A percentile compares a stretch with the other conserved stretches of the same genome.
Conservation (phyloP, 1,140 invertebrate genomes). For the Achatina immaculata region DNA sequence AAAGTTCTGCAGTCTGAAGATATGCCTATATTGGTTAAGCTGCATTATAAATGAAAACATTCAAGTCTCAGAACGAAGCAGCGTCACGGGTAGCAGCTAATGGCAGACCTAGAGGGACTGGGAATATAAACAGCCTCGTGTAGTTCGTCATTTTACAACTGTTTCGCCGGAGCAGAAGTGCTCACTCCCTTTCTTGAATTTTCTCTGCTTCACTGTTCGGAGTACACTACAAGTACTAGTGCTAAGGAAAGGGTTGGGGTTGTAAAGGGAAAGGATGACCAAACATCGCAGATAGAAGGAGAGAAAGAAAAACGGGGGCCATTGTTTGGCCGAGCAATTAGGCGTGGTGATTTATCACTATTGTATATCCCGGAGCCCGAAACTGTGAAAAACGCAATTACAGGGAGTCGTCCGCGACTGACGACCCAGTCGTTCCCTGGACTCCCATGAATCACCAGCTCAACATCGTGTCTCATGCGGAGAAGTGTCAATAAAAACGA, state of each 20-base stretch:
- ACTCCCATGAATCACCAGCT: slow-evolving; percentile 24
- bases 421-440: slow-evolving; percentile 12
- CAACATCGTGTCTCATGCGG: background rate
- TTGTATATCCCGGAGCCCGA: background rate
- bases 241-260: background rate
- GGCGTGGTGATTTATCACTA: slow-evolving; percentile 27
- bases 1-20: no score
- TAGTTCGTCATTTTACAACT: no score
- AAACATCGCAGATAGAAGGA: background rate
- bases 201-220: no score
- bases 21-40: no score
- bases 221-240: no score
- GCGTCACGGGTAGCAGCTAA: no score
- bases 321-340: slow-evolving; percentile 35
- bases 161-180: no score
- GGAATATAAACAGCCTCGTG: no score
- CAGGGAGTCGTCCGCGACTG: background rate
- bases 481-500: slow-evolving; percentile 22
- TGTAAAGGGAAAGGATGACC: background rate
- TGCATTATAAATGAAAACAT: no score
- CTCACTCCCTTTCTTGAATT: no score
- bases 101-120: no score
- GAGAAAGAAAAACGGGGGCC: background rate
- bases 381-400: slow-evolving; percentile 36
- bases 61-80: no score